These are phyloP conservation scores for Aphelinus certus DNA, from an alignment of 1,140 invertebrate species.

Conservation along the genomic window DNA sequence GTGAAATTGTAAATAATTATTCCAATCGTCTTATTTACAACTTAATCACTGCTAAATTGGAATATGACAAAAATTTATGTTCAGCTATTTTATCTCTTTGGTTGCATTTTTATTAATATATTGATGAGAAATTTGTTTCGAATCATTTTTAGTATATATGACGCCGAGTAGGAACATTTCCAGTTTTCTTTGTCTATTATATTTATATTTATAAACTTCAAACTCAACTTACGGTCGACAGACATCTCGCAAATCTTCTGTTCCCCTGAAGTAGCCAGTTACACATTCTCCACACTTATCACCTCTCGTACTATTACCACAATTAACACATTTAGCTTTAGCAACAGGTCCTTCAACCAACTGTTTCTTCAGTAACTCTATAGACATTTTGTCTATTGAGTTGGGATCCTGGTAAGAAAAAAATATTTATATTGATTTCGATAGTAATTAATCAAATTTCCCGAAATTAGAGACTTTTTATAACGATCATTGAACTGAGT, in stretches of 20 bases:
- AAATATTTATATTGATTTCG: not conserved
- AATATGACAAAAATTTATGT: no score
- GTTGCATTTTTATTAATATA: not conserved
- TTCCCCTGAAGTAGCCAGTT: constrained; percentile 84
- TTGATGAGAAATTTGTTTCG: no score
- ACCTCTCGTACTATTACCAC: constrained; percentile 86
- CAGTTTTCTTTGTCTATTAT: not conserved
- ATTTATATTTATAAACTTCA: constrained; percentile 12
- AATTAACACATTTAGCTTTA: constrained; percentile 85
- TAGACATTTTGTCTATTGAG: constrained; percentile 68
- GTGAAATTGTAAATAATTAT: not conserved
- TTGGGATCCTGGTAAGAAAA: constrained; percentile 56
- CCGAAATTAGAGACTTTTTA: not conserved
- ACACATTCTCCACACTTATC: constrained; percentile 86
- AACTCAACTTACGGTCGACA: constrained; percentile 75
- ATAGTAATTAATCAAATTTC: constrained; percentile 6
- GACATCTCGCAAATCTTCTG: constrained; percentile 76
- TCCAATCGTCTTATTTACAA: not conserved
- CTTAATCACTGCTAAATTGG: no score
- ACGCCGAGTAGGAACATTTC: not conserved
- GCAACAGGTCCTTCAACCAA: constrained; percentile 72
- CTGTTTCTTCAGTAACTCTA: constrained; percentile 67
- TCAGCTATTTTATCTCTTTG: not conserved
- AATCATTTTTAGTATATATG: constrained; percentile 26
- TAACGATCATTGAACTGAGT: no score